Percentiles rank a stretch among this genome's conserved stretches.
Evolutionary conservation across 2,113 vertebrate species (phyloP).

Genomic region (Uropsilus gracilis): DNA sequence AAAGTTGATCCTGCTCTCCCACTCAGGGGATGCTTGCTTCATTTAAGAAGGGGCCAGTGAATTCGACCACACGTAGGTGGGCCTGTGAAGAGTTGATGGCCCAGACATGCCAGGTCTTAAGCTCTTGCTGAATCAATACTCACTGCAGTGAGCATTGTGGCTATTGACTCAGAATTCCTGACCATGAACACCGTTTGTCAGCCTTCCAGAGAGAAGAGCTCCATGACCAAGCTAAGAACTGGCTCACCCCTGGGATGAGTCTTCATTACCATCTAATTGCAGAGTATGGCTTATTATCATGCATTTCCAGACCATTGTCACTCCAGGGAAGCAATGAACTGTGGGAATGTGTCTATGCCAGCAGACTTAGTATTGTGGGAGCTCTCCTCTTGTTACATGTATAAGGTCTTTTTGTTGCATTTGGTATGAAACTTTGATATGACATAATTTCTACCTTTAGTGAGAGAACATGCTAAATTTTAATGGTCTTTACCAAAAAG

Average conservation of each 20-base stretch:
- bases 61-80: conserved; percentile 34
- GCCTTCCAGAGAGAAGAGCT: conserved; percentile 59
- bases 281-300: background rate
- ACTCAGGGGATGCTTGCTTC: background rate
- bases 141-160: conserved; percentile 24
- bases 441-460: conserved; percentile 5
- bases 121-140: conserved; percentile 75
- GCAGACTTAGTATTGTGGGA: background rate
- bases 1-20: background rate
- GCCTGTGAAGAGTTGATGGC: background rate
- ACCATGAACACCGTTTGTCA: conserved; percentile 76
- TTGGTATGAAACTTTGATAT: background rate
- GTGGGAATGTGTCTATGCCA: background rate
- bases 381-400: background rate
- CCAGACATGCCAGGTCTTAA: background rate
- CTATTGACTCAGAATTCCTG: conserved; percentile 73
- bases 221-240: background rate
- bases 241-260: background rate
- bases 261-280: background rate
- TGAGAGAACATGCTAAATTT: background rate
- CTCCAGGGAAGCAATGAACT: background rate
- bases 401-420: background rate
- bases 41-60: background rate
- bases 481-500: conserved; percentile 33
- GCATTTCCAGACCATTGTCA: conserved; percentile 10